These are phyloP conservation scores for Halichoeres trimaculatus DNA, from an alignment of 2,113 vertebrate genomes.

Conservation along the genomic window DNA sequence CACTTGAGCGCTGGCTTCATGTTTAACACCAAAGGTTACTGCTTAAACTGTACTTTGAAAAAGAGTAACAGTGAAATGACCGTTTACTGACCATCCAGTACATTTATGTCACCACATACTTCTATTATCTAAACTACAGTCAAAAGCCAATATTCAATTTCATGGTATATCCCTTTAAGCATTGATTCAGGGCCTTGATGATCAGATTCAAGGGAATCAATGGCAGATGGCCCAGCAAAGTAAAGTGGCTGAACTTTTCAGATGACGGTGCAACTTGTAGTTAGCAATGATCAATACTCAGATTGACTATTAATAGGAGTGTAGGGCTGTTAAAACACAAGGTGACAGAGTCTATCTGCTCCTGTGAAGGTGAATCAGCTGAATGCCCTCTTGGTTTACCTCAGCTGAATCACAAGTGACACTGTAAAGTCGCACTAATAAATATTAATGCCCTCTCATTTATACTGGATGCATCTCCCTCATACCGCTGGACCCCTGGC, in stretches of 20 bases:
- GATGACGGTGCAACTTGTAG: slow-evolving; percentile 46
- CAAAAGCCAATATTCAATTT: not conserved
- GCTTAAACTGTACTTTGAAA: not conserved
- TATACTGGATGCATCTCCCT: slow-evolving; percentile 28
- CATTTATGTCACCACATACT: not conserved
- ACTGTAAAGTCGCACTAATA: slow-evolving; percentile 40
- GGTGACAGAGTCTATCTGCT: slow-evolving; percentile 13
- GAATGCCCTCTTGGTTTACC: slow-evolving; percentile 9
- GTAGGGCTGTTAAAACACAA: slow-evolving; percentile 10
- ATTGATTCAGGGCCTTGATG: slow-evolving; percentile 5
- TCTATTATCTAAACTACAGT: not conserved
- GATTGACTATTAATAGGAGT: slow-evolving; percentile 38
- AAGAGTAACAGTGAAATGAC: not conserved
- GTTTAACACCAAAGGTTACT: too few relatives aligned
- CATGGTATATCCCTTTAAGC: not conserved
- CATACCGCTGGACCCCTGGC: slow-evolving; percentile 11
- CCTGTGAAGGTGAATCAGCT: slow-evolving; percentile 32
- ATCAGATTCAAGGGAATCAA: slow-evolving; percentile 15
- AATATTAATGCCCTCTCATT: slow-evolving; percentile 49
- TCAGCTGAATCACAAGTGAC: slow-evolving; percentile 24
- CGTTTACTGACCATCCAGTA: not conserved
- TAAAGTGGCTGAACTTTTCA: slow-evolving; percentile 35
- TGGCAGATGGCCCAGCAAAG: slow-evolving; percentile 16
- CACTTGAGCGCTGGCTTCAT: too few relatives aligned
- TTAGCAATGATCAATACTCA: slow-evolving; percentile 31